Evolutionary conservation across 2,797 vertebrate species (phyloP).

Genomic region (Pristis pectinata): DNA sequence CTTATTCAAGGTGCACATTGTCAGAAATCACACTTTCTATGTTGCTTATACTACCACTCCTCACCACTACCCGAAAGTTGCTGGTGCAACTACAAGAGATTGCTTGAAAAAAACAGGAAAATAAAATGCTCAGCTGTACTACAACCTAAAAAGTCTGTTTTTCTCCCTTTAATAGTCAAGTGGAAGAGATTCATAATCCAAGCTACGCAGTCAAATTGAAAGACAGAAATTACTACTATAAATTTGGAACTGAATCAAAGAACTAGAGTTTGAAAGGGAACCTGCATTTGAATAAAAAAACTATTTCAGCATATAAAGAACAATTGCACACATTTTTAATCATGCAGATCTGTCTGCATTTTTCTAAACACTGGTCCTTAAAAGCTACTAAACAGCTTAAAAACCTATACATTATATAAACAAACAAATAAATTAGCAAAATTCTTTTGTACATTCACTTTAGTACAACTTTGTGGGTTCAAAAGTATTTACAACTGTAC

Average conservation of each 20-base stretch:
- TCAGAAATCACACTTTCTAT: neutral
- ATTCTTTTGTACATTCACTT: conserved; percentile 70
- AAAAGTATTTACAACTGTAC: conserved; percentile 71
- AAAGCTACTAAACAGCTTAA: conserved; percentile 77
- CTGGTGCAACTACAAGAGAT: neutral
- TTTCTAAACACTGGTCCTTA: conserved; percentile 73
- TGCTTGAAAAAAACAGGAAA: neutral
- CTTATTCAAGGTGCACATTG: neutral
- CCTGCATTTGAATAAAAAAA: conserved; percentile 24
- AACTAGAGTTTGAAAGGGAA: neutral
- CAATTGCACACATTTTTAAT: conserved; percentile 66
- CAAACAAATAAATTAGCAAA: conserved; percentile 82
- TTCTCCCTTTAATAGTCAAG: neutral
- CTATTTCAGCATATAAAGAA: conserved; percentile 12
- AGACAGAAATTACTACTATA: neutral
- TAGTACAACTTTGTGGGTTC: conserved; percentile 63
- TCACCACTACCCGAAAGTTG: neutral
- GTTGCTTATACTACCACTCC: neutral
- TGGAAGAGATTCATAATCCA: neutral
- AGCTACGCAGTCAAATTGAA: neutral
- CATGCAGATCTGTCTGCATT: conserved; percentile 73
- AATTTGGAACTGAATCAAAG: neutral
- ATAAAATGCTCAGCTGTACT: neutral
- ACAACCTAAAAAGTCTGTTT: neutral
- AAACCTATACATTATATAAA: conserved; percentile 85